phyloP scores from a whole-genome alignment of 2,888 invertebrate genomes.

The Andrena chrysosceles region DNA sequence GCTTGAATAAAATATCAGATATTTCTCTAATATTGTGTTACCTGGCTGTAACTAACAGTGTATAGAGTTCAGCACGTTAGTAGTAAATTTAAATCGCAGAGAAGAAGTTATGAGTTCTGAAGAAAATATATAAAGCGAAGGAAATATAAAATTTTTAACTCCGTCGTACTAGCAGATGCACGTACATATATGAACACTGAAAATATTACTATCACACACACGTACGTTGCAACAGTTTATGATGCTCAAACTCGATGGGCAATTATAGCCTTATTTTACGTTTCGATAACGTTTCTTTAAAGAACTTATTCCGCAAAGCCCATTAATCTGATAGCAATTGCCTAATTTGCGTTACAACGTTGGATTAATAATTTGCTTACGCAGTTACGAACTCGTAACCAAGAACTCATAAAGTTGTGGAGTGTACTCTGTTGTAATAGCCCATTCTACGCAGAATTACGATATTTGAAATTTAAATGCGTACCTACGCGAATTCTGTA shows the following conservation, averaged over 20 bases:
- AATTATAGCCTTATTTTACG: background rate
- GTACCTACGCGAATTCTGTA: constrained; percentile 6
- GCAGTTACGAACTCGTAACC: background rate
- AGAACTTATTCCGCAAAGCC: background rate
- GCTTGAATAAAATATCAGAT: no score
- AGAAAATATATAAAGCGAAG: no score
- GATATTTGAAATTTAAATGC: constrained; percentile 47
- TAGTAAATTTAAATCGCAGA: no score
- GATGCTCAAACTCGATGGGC: background rate
- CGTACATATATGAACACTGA: no score
- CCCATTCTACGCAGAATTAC: constrained; percentile 16
- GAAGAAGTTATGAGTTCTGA: no score
- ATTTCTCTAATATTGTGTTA: no score
- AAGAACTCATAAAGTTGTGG: background rate
- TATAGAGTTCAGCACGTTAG: no score
- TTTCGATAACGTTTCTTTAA: background rate
- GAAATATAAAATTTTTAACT: no score
- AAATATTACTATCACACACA: background rate
- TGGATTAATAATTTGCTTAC: background rate
- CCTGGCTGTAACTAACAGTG: no score
- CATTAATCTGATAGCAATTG: background rate
- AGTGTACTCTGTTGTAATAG: constrained; percentile 14
- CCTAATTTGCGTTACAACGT: background rate
- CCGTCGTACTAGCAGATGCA: no score
- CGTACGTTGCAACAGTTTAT: background rate